Evolutionary conservation across 2,888 invertebrate species (phyloP), one percentile per base, ranked within the genome.

Genomic region (Cephus nigrinus): DNA sequence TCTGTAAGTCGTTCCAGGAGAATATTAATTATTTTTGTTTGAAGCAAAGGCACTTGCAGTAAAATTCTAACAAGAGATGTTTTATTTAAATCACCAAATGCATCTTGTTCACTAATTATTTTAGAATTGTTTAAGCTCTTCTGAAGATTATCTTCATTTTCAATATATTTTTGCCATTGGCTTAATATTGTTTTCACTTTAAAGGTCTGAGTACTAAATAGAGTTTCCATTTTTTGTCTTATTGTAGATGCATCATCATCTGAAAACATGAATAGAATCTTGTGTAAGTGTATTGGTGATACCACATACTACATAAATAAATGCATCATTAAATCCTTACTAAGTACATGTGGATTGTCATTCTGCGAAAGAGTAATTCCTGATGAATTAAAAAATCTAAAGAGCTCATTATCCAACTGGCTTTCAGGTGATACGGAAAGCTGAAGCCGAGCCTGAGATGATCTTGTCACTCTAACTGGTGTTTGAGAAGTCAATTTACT

Each of bases 41-140:
- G 90, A 40, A 91, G 40, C 35, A 82, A 81, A 12, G 89, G 83
- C 79, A 90, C 79, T 81, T 91, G 88, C n/a, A 91, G 78, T 31
- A 91, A 79, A 73, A 90, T 80, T 81, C 86, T 85, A 34, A 88
- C 80, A n/a, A 91, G 83, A 68, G 88, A 88, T n/a, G 84, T 80
- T 76, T 82, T 86, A 55, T 82, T 84, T 55, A 83, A 75, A 73
- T 78, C 79, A 4, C 76, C 76, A 71, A 68, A 81, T 33, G 69
- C 78, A 76, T 74, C 81, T 34, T 78, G 78, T 73, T 86, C 82
- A 68, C 78, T 84, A 40, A 83, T 79, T 31, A 87, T 80, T 74
- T 83, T 86, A 78, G 90, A 82, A 55, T 88, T 81, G 23, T 84
- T 81, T 31, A 91, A 80, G 9, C 86, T 85, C 75, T 84, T 89